Base-by-base conservation (phyloP, 2,113 vertebrate genomes). In the Corynorhinus townsendii region DNA sequence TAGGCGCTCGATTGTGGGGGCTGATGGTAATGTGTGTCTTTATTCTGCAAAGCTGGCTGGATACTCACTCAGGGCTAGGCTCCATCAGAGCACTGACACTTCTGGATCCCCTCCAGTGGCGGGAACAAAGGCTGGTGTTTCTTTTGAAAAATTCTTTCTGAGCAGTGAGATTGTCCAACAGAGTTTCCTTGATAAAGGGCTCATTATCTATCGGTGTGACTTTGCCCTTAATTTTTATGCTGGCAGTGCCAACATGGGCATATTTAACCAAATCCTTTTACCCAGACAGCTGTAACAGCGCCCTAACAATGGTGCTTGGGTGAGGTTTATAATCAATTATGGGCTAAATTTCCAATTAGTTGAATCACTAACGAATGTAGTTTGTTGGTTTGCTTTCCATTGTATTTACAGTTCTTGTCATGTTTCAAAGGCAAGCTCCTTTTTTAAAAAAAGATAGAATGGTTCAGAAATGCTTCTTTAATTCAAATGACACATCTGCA, bases 61-160 rank as follows among this genome's bases (percentile, higher is more conserved):
- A 80, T 75, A 77, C 85, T 88, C 6, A 8, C 85, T 86, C 8
- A 10, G 71, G 76, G 90, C 88, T 68, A 30, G 17, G 77, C 49
- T 92, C 77, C 89, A 47, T 92, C 40, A 26, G 96, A 83, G 56
- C 87, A 5, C 47, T 94, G 88, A 95, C 95, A 95, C 92, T 59
- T 76, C 88, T 94, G 95, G 85, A 94, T 59, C 69, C 40, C 77
- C 89, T 96, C 88, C 97, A 93, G 86, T n/a, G 56, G n/a, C 76
- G 62, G 92, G 47, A 92, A 96, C 96, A 97, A 97, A 97, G 95
- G 91, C 90, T 89, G 71, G 69, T 45, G 66, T 95, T 94, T 94
- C 94, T 97, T 97, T 97, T 95, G 94, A 96, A 96, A 95, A 96
- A 88, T 93, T 93, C 73, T 95, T 97, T 97, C 91, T 92, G 75